Base-by-base conservation (phyloP, 2,888 invertebrate genomes). In the Pristionchus maxplancki region DNA sequence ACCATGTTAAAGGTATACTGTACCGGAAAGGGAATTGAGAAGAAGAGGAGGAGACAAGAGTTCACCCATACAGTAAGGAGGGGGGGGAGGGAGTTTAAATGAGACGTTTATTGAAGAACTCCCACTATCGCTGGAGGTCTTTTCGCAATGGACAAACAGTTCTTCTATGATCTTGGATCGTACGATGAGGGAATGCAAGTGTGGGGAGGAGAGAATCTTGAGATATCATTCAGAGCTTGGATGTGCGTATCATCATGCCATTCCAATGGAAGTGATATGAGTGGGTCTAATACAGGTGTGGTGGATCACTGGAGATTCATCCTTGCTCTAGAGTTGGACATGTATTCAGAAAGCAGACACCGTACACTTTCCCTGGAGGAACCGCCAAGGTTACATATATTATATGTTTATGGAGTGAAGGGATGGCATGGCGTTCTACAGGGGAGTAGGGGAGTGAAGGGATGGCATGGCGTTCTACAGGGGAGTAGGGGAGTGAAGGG, bases 141-240 rank as follows among this genome's bases (percentile, higher is more conserved):
- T 53, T 96, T 96, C 91, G 97, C 98, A 87, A 98, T 99, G 90
- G 98, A 98, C 95, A 97, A 97, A 95, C 97, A 98, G 58, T 99
- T 98, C 95, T 99, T 99, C 96, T 98, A 98, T 96, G 97, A 98
- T 96, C 96, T 99, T 91, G 99, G 99, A 87, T 97, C 98, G 87
- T 99, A 99, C 95, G 99, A 99, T 95, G 97, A 98, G 95, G 99
- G 99, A 93, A 99, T 99, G 99, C 98, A 99, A 95, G 86, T 99
- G 94, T 99, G 99, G 99, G 99, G 99, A 85, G 97, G 97, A 88
- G 98, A 98, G 95, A 98, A 98, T 95, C 96, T 98, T 82, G 98
- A 98, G 95, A 97, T 98, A 97, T 97, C 97, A 94, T 97, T 98
- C 95, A 96, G 97, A 96, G 97, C 97, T 40, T 88, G 88, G 88